Base-by-base conservation (phyloP, 2,888 invertebrate species). In the Stenichneumon culpator region DNA sequence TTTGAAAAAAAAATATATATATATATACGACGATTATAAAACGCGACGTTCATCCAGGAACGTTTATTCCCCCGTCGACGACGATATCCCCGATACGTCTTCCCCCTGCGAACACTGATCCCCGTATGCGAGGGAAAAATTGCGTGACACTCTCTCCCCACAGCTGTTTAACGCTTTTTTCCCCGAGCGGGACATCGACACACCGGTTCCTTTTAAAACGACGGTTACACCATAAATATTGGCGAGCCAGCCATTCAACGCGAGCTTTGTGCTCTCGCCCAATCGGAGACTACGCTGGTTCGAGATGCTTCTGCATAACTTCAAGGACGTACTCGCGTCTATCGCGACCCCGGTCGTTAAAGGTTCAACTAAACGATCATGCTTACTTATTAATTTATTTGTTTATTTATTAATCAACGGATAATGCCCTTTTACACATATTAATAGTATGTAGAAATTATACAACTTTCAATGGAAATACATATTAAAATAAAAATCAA, bases 71-170 rank as follows among this genome's bases (percentile, higher is more conserved):
- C 77, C 50, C 57, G 67, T 72, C 16, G 57, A 73, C 47, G 60
- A 82, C 67, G 75, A 60, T 83, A 57, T 79, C 63, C 78, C 72
- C 73, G 82, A 54, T 79, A 78, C 89, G 86, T 88, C 83, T 83
- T 75, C 73, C 73, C 83, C 79, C 80, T 73, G 72, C 65, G 84
- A 86, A 84, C 54, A 77, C 47, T 70, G 68, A 80, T 75, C 69
- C 73, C 81, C 74, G 83, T 79, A 73, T 82, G 86, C 79, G 86
- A 89, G 80, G 86, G 86, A 80, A 87, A 87, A 82, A 77, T 85
- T 79, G 77, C 86, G 72, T 36, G 78, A 79, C 65, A 44, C 60
- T 63, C n/a, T 25, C 44, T 47, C 44, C 68, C 73, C 60, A 79
- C 84, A 82, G 79, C 85, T 80, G 84, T 86, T 82, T 77, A 85